Conservation (phyloP, 1,140 invertebrate genomes). For the Rhopalosiphum padi region DNA sequence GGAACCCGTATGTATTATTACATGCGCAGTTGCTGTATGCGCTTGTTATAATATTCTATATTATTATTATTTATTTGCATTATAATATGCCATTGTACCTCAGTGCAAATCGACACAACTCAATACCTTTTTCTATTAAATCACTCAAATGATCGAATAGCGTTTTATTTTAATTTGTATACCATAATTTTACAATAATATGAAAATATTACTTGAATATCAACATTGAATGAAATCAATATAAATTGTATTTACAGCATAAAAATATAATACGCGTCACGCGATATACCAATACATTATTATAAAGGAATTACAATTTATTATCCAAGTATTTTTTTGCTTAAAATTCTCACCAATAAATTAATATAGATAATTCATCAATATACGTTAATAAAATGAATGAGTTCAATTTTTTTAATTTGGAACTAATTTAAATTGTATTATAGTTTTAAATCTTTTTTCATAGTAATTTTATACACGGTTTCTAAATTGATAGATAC, state of each 20-base stretch:
- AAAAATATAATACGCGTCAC: background rate
- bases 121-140: background rate
- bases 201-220: background rate
- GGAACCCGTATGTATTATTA: background rate
- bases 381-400: background rate
- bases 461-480: background rate
- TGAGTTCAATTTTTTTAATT: background rate
- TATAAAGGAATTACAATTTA: background rate
- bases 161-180: background rate
- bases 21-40: background rate
- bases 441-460: background rate
- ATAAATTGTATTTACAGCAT: background rate
- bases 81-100: background rate
- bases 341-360: background rate
- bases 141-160: background rate
- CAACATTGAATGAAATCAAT: background rate
- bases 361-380: too few relatives aligned
- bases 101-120: background rate
- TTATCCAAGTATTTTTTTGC: background rate
- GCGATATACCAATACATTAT: background rate
- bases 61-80: constrained; percentile 1
- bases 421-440: background rate
- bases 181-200: background rate
- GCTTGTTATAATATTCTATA: background rate
- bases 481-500: background rate